These are phyloP conservation scores for Scomber japonicus DNA, from an alignment of 2,113 vertebrate species.

Conservation along the genomic window DNA sequence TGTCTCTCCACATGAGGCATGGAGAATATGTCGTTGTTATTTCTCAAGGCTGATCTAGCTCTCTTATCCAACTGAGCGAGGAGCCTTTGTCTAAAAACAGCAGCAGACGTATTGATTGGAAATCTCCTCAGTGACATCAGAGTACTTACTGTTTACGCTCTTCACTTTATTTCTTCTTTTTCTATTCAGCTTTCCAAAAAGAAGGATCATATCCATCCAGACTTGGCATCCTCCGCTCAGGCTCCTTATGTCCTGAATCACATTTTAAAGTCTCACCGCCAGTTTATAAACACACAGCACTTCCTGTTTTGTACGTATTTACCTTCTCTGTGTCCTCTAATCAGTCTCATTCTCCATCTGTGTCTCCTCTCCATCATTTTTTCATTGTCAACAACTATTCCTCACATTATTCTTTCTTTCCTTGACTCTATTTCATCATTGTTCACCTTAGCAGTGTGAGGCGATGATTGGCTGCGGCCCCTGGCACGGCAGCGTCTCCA, in stretches of 20 bases:
- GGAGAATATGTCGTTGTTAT: slow-evolving; percentile 39
- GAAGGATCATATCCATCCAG: neutral
- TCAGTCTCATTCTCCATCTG: neutral
- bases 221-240: too few species aligned
- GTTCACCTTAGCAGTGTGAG: slow-evolving; percentile 23
- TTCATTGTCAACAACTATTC: neutral
- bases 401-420: slow-evolving; percentile 17
- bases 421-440: neutral
- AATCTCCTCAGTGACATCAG: slow-evolving; percentile 64
- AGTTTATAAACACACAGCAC: neutral
- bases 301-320: neutral
- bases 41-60: slow-evolving; percentile 46
- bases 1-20: slow-evolving; percentile 37
- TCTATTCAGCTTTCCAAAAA: slow-evolving; percentile 15
- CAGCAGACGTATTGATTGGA: slow-evolving; percentile 65
- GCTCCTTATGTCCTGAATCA: neutral
- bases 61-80: slow-evolving; percentile 45
- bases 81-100: slow-evolving; percentile 57
- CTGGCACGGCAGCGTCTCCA: neutral
- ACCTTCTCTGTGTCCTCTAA: neutral
- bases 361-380: neutral
- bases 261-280: neutral
- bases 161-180: slow-evolving; percentile 42
- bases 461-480: slow-evolving; percentile 29
- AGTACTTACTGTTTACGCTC: slow-evolving; percentile 59